A percentile compares a stretch with the other conserved stretches of the same genome.
Conservation (phyloP, 1,140 invertebrate species). For the Vollenhovia emeryi region DNA sequence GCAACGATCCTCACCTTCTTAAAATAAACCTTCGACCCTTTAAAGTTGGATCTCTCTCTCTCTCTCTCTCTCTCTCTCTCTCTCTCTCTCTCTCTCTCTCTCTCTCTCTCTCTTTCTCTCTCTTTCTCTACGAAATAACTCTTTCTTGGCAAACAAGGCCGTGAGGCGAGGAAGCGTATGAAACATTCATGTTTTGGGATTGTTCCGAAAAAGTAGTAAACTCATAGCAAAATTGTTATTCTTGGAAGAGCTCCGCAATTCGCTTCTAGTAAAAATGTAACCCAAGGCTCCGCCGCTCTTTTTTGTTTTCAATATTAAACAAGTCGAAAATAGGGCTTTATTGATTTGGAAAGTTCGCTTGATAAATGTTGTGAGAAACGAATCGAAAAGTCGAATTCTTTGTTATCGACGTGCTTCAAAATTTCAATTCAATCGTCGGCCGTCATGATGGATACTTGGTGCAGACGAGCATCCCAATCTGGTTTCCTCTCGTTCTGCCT, state of each 20-base stretch:
- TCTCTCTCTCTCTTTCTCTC: not conserved
- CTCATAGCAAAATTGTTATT: constrained; percentile 10
- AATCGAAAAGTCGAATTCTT: not conserved
- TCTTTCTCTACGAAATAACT: not conserved
- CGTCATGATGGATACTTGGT: constrained; percentile 8
- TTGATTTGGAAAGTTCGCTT: not conserved
- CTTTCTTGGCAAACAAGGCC: not conserved
- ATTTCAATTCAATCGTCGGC: constrained; percentile 16
- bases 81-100: not conserved
- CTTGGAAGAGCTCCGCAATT: not conserved
- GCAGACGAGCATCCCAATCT: constrained; percentile 31
- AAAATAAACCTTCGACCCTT: constrained; percentile 38
- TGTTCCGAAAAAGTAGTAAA: not conserved
- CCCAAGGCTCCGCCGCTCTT: not conserved
- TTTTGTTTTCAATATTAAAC: constrained; percentile 15
- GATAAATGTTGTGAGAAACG: not conserved
- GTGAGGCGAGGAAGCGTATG: not conserved
- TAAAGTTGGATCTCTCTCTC: not conserved
- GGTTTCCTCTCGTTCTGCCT: constrained; percentile 47
- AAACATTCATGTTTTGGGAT: constrained; percentile 33
- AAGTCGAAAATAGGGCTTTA: not conserved
- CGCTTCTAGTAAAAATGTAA: not conserved
- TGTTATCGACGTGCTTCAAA: constrained; percentile 7
- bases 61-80: not conserved
- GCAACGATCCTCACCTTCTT: constrained; percentile 3